These are phyloP conservation scores for Leptinotarsa lineolata DNA, from an alignment of 1,140 invertebrate species.

Conservation along the genomic window DNA sequence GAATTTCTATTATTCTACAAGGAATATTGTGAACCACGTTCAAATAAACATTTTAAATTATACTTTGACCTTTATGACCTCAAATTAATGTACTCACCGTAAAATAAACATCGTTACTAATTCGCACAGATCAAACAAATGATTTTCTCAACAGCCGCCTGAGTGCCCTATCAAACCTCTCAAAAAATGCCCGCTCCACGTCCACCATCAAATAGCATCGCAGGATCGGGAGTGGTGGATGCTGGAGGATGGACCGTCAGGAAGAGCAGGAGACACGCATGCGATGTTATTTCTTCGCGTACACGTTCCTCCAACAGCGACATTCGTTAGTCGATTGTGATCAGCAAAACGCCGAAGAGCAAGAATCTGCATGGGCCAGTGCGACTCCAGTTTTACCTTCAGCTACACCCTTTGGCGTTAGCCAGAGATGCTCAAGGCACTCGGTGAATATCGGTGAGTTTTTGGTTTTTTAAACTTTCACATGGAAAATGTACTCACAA, in stretches of 20 bases:
- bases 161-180: background rate
- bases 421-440: conserved; percentile 38
- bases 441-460: conserved; percentile 31
- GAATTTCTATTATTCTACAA: no score
- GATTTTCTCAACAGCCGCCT: background rate
- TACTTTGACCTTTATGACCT: no score
- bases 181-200: background rate
- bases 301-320: background rate
- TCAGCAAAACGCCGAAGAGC: conserved; percentile 23
- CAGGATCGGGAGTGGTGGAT: conserved; percentile 19
- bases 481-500: no score
- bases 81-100: background rate
- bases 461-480: background rate
- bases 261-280: conserved; percentile 29
- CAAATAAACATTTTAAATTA: no score
- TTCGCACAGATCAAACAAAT: background rate
- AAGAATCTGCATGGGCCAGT: conserved; percentile 57
- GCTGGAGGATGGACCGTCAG: conserved; percentile 32
- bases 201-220: conserved; percentile 26
- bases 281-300: conserved; percentile 27
- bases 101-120: background rate
- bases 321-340: conserved; percentile 23
- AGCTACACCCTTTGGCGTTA: conserved; percentile 61
- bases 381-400: conserved; percentile 61
- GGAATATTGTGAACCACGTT: no score